Conservation (phyloP, 2,888 invertebrate genomes). For the Iphiclides podalirius region DNA sequence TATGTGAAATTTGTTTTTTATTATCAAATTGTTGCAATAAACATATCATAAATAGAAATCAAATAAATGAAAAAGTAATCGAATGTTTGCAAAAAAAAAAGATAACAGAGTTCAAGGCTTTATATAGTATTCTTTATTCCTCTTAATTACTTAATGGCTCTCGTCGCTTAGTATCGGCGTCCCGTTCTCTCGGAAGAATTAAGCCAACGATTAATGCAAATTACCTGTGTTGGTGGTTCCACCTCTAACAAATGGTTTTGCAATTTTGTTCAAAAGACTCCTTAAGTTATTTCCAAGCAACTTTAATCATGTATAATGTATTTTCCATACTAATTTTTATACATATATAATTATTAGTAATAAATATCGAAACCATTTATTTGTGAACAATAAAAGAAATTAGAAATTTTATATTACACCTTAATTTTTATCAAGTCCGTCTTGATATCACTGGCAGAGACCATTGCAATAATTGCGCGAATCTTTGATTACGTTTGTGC, state of each 20-base stretch:
- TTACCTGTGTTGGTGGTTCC: slow-evolving; percentile 58
- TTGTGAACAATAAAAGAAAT: too few species aligned
- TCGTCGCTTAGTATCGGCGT: slow-evolving; percentile 31
- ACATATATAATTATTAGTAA: too few species aligned
- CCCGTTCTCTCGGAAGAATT: slow-evolving; percentile 42
- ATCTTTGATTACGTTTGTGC: too few species aligned
- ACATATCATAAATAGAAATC: background rate
- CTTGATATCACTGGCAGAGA: too few species aligned
- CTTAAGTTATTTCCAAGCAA: slow-evolving; percentile 19
- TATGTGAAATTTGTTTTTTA: background rate
- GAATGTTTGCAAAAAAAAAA: too few species aligned
- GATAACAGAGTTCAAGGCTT: too few species aligned
- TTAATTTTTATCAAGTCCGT: too few species aligned
- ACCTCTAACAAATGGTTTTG: slow-evolving; percentile 56
- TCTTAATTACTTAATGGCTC: slow-evolving; percentile 57
- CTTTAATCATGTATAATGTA: too few species aligned
- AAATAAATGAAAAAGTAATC: background rate
- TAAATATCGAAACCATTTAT: too few species aligned
- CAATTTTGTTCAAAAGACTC: slow-evolving; percentile 38
- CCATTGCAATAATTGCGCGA: too few species aligned
- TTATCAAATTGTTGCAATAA: background rate
- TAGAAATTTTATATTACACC: too few species aligned
- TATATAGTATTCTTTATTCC: slow-evolving; percentile 17
- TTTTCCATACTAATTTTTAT: too few species aligned
- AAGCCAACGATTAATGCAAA: slow-evolving; percentile 60